Evolutionary conservation across 2,888 invertebrate species (phyloP).

Genomic region (Tuberolachnus salignus): DNA sequence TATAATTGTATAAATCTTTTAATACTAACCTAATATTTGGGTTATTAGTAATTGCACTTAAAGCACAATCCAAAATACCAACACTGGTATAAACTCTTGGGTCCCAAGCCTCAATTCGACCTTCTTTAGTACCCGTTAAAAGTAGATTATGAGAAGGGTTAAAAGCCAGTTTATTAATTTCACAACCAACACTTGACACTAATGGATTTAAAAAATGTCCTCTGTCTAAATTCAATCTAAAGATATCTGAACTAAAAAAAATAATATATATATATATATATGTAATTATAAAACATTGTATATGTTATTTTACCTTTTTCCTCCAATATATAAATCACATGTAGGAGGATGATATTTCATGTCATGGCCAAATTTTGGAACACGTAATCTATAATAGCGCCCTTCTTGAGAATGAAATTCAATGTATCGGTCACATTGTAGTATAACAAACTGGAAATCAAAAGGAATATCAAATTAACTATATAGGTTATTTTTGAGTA

Average conservation of each 20-base stretch:
- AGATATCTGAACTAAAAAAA: conserved; percentile 77
- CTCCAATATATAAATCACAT: conserved; percentile 92
- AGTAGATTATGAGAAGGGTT: conserved; percentile 89
- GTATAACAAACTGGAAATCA: conserved; percentile 78
- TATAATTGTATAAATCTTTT: not conserved
- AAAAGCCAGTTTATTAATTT: conserved; percentile 77
- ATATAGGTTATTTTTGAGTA: not conserved
- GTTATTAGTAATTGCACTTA: conserved; percentile 64
- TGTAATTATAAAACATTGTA: not conserved
- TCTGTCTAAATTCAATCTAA: conserved; percentile 91
- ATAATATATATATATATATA: not conserved
- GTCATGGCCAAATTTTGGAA: conserved; percentile 95
- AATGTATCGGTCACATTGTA: conserved; percentile 88
- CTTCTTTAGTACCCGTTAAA: conserved; percentile 85
- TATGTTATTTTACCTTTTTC: conserved; percentile 72
- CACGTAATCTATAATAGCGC: conserved; percentile 84
- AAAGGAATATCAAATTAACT: conserved; percentile 49
- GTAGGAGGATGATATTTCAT: conserved; percentile 86
- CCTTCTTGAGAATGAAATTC: conserved; percentile 97
- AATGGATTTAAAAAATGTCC: conserved; percentile 92
- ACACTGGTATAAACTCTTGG: conserved; percentile 79
- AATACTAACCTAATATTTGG: conserved; percentile 43
- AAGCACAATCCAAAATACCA: conserved; percentile 83
- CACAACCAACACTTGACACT: conserved; percentile 69
- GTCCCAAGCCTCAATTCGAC: conserved; percentile 96